Evolutionary conservation across 2,888 invertebrate genomes (phyloP), one percentile per base, ranked within the genome.

Genomic region (Spilarctia lutea): DNA sequence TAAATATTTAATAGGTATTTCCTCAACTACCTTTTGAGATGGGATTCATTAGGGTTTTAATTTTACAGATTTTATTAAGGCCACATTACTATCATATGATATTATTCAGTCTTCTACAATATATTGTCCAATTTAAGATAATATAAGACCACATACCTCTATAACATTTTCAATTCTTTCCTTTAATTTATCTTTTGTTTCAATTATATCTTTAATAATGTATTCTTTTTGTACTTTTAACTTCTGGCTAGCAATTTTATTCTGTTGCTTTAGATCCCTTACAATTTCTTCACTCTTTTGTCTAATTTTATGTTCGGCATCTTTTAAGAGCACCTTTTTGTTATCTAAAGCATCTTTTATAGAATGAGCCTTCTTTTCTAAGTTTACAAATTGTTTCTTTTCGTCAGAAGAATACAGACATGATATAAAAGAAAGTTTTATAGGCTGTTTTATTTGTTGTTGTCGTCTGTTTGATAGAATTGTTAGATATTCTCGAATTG

Each of bases 121-220:
- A 56, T 56, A 24, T 10, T 56, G n/a, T 60, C 13, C 0, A 13
- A 24, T 60, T 13, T 16, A 33, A 18, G 24, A 13, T 48, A 48
- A 30, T 10, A 33, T 42, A 33, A 27, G 20, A 45, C 4, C 6
- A 11, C 10, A 65, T 91, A 97, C 97, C 93, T 97, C 98, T 79
- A 98, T 97, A 82, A 97, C 97, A 91, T 97, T 97, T 88, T 97
- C 98, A 83, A 98, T 96, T 89, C 96, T 97, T 85, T 97, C 97
- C 87, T 96, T 97, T 24, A 98, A 97, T 90, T 97, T 97, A 63
- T 97, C 96, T 87, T 96, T 97, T 0, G 97, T 97, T 89, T 97
- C 97, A 82, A 97, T 96, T 79, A 98, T 97, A 89, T 98, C 97
- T 89, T 97, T 96, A 11, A 98, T 96, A 65, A 98, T 91, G 73